Evolutionary conservation across 2,888 invertebrate genomes (phyloP).

Genomic region (Drosophila dives): DNA sequence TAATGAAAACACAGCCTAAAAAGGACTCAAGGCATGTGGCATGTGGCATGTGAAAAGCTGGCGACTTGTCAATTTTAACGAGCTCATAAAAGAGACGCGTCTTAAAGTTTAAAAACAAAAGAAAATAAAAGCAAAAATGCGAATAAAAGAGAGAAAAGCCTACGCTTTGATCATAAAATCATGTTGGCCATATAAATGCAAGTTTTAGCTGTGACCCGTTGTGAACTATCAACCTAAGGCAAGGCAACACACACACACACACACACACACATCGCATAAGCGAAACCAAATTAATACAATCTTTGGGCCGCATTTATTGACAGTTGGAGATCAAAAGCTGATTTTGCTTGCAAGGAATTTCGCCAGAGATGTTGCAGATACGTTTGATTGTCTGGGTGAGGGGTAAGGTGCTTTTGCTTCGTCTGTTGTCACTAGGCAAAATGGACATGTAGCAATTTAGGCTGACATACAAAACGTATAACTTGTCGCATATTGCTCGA

Average conservation of each 20-base stretch:
- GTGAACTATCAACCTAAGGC: slow-evolving; percentile 54
- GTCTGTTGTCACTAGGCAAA: slow-evolving; percentile 9
- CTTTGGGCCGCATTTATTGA: slow-evolving; percentile 65
- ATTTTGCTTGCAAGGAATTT: slow-evolving; percentile 64
- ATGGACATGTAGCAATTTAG: slow-evolving; percentile 69
- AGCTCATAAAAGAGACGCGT: slow-evolving; percentile 55
- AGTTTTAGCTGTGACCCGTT: slow-evolving; percentile 34
- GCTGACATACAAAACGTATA: slow-evolving; percentile 9
- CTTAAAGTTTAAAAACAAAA: slow-evolving; percentile 49
- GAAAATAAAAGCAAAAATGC: slow-evolving; percentile 15
- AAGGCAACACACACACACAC: slow-evolving; percentile 23
- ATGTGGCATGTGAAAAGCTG: slow-evolving; percentile 37
- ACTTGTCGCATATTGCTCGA: slow-evolving; percentile 36
- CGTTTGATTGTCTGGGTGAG: background rate
- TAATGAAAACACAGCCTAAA: slow-evolving; percentile 48
- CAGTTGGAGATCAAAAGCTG: slow-evolving; percentile 73
- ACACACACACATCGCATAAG: slow-evolving; percentile 39
- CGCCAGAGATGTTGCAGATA: slow-evolving; percentile 1
- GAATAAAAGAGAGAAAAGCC: slow-evolving; percentile 9
- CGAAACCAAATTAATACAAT: slow-evolving; percentile 77
- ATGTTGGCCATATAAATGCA: slow-evolving; percentile 24
- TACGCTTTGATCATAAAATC: slow-evolving; percentile 68
- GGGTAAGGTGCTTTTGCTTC: background rate
- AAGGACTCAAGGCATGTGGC: slow-evolving; percentile 7
- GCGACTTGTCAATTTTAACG: slow-evolving; percentile 58